Evolutionary conservation across 2,888 invertebrate genomes (phyloP).

Genomic region (Frankliniella intonsa): DNA sequence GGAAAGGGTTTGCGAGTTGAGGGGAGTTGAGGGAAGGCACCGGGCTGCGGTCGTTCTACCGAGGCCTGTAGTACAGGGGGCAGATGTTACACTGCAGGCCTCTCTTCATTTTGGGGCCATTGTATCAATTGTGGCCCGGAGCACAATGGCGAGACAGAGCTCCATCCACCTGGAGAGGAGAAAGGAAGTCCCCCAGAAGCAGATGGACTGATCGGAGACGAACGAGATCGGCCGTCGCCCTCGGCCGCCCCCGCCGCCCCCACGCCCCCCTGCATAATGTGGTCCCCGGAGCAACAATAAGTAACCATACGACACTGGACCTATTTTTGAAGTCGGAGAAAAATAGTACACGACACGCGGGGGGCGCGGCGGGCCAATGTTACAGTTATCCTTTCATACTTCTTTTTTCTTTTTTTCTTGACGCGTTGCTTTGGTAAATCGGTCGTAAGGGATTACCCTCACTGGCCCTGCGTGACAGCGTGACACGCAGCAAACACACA

Average conservation of each 20-base stretch:
- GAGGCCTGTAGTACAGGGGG: neutral
- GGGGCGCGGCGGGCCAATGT: no score
- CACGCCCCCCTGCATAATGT: neutral
- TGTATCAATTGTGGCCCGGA: neutral
- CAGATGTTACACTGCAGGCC: neutral
- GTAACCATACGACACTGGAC: neutral
- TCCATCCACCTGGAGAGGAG: neutral
- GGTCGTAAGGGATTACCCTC: no score
- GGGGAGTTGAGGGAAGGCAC: no score
- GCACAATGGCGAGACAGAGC: neutral
- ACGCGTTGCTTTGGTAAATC: no score
- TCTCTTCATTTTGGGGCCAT: conserved; percentile 15
- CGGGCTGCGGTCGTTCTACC: neutral
- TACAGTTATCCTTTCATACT: no score
- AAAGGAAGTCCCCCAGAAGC: neutral
- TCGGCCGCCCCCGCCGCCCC: neutral
- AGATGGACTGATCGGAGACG: neutral
- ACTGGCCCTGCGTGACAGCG: no score
- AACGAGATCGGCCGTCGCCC: neutral
- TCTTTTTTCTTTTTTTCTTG: no score
- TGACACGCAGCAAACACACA: no score
- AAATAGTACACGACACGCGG: no score
- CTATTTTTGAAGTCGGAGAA: neutral
- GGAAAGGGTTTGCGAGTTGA: no score
- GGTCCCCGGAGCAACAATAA: neutral